Conservation (phyloP, 1,140 invertebrate species). For the Coelopa frigida region DNA sequence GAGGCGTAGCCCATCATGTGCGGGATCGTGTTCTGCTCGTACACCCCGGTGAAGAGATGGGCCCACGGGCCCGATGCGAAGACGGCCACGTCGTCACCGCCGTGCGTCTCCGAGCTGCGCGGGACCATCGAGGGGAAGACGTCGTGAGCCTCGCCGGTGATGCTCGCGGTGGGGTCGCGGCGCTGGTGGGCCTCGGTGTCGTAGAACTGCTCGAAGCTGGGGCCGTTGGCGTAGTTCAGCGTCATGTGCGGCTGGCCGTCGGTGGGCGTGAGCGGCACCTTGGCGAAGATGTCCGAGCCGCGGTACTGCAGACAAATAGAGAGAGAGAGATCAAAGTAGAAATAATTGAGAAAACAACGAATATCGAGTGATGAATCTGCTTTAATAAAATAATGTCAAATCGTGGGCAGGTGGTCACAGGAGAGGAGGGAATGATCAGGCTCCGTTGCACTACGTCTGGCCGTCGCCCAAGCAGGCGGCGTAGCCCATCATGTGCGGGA, state of each 20-base stretch:
- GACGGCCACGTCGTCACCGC: constrained; percentile 55
- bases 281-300: constrained; percentile 60
- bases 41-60: constrained; percentile 59
- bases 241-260: constrained; percentile 54
- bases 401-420: no score
- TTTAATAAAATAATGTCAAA: no score
- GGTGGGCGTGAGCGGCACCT: constrained; percentile 18
- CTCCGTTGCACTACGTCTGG: constrained; percentile 25
- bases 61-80: constrained; percentile 54
- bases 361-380: no score
- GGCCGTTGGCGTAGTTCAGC: constrained; percentile 59
- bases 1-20: constrained; percentile 60
- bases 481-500: constrained; percentile 66
- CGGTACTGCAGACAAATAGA: constrained; percentile 36
- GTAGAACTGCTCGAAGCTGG: constrained; percentile 45
- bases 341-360: no score
- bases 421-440: no score
- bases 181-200: neutral
- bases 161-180: neutral
- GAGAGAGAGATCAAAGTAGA: neutral
- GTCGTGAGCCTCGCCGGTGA: neutral
- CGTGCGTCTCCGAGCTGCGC: constrained; percentile 45
- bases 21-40: constrained; percentile 63
- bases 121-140: constrained; percentile 48
- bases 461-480: constrained; percentile 52